Base-by-base conservation (phyloP, 2,113 vertebrate species). In the Antigone vipio region DNA sequence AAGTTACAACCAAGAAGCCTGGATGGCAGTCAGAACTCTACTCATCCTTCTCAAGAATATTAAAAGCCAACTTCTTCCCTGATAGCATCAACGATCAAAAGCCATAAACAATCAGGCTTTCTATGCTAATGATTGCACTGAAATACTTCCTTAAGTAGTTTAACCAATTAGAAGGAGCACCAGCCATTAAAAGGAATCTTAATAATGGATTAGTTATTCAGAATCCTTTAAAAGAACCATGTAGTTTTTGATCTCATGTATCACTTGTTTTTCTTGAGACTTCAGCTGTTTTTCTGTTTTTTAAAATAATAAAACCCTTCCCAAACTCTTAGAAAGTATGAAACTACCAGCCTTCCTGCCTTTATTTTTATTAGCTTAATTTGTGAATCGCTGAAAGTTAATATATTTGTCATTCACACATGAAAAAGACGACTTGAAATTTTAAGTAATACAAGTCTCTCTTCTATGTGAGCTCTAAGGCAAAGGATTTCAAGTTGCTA, bases 41-140 rank as follows among this genome's bases (percentile, higher is more conserved):
- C 69, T 95, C 77, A 92, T 92, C 94, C 74, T 82, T 93, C 92
- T 96, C 71, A 59, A 96, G 87, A 95, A 94, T 95, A 96, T 94
- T 96, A 94, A 97, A 96, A 89, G 75, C 85, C 77, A 83, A 10
- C 38, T 83, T 90, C 49, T 94, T 92, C 67, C 45, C 71, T 83
- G 91, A 96, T 93, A 93, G 91, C 79, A 94, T 96, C 87, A 96
- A 1, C 94, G 95, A 97, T 97, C 96, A 97, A 97, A 97, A 97
- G 94, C 45, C 66, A 94, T 77, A 96, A 95, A 97, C 95, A 97
- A 94, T 96, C 76, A 85, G 89, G 67, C 96, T 95, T 96, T 97
- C 85, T 97, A 95, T 85, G 91, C 38, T 97, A 97, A 97, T 88
- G 49, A 92, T 52, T 78, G n/a, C 71, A 63, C 80, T 92, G 95